Evolutionary conservation across 2,113 vertebrate species (phyloP), one percentile per base, ranked within the genome.

Genomic region (Phaethon lepturus): DNA sequence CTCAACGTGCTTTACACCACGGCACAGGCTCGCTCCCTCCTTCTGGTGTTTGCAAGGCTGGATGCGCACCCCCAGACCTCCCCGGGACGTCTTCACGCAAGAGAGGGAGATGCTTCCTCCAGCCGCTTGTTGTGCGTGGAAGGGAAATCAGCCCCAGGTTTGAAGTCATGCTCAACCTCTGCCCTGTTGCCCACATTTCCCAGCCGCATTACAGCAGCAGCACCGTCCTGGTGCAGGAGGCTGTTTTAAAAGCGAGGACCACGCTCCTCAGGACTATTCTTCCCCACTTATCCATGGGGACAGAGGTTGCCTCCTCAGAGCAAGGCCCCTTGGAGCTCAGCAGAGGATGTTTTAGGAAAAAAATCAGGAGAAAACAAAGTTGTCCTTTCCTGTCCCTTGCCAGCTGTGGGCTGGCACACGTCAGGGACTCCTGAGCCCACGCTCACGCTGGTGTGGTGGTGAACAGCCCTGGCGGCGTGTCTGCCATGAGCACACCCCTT

Each of bases 401-500:
- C 56, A 64, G n/a, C n/a, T 73, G 29, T 9, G 52, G 53, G 19
- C 53, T 22, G 11, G 22, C 47, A 29, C 17, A 5, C 1, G 4
- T 17, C 60, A 49, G 68, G 28, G 62, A n/a, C 29, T 42, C 60
- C 68, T 9, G 40, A 68, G 52, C 40, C 60, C 1, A 0, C 56
- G 35, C 58, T 64, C 3, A 1, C 5, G 1, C 76, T 7, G 1
- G 28, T 2, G 0, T 10, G 8, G 71, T 24, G 56, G 24, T 4
- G 40, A 76, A 62, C 1, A 16, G 45, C 55, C 38, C 40, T 12
- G 8, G 17, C 1, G 7, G 66, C 33, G 47, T 40, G 13, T 62
- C 28, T 76, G 40, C 71, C 55, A 31, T 10, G 8, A 69, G n/a
- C 26, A 45, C 23, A 47, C 3, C 55, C 19, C 40, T 60, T 47